A percentile compares a stretch with the other conserved stretches of the same genome.
These are phyloP conservation scores for Gymnothorax javanicus DNA, from an alignment of 2,797 vertebrate species.

Conservation along the genomic window DNA sequence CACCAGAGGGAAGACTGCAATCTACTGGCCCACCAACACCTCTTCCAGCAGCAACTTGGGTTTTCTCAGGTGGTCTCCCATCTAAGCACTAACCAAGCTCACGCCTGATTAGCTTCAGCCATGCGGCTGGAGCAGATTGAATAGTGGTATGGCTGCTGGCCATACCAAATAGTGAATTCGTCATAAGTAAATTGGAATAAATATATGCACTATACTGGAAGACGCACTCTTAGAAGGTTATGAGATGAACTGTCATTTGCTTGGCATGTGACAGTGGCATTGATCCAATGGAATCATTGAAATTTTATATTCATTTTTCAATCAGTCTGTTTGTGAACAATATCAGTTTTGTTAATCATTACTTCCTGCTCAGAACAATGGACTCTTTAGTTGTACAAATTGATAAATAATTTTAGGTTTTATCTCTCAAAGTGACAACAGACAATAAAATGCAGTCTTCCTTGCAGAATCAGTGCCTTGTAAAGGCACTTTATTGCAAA, in stretches of 20 bases:
- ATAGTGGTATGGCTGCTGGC: too few relatives aligned
- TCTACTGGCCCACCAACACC: too few relatives aligned
- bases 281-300: background rate
- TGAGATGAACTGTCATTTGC: background rate
- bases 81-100: too few relatives aligned
- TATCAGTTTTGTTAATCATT: background rate
- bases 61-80: too few relatives aligned
- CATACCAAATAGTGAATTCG: background rate
- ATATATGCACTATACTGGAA: background rate
- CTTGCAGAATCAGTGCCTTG: background rate
- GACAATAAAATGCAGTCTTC: constrained; percentile 13
- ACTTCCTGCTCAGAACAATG: background rate
- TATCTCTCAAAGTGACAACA: background rate
- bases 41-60: too few relatives aligned
- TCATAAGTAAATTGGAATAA: background rate
- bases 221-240: background rate
- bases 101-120: too few relatives aligned
- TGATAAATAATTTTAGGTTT: background rate
- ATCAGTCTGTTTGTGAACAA: background rate
- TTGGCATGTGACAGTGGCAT: background rate
- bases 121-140: too few relatives aligned
- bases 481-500: constrained; percentile 7
- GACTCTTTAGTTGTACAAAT: background rate
- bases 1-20: too few relatives aligned
- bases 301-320: background rate